Evolutionary conservation across 2,113 vertebrate genomes (phyloP).

Genomic region (Erythrolamprus reginae): DNA sequence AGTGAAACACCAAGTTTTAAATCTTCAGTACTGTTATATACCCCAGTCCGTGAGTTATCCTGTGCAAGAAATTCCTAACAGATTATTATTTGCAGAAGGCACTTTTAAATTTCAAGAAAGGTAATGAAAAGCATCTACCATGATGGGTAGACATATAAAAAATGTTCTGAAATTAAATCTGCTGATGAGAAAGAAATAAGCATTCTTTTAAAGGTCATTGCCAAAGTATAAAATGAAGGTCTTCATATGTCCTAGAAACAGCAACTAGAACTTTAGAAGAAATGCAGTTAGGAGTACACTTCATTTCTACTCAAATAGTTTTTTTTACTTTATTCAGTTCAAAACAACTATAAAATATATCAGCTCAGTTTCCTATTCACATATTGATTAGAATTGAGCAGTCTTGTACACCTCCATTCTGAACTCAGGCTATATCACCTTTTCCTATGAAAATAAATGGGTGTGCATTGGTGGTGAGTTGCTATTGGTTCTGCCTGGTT

Average conservation of each 20-base stretch:
- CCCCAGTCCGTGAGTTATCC: background rate
- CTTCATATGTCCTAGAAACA: background rate
- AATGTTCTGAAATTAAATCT: constrained; percentile 43
- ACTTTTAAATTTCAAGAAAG: background rate
- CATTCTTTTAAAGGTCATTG: constrained; percentile 24
- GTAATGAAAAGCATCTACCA: constrained; percentile 8
- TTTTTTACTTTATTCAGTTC: background rate
- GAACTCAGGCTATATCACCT: background rate
- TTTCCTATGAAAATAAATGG: background rate
- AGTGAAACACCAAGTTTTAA: background rate
- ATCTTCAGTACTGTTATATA: background rate
- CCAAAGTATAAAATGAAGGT: constrained; percentile 6
- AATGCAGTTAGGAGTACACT: background rate
- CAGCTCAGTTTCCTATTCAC: background rate
- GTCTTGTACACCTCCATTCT: background rate
- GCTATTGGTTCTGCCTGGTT: no score
- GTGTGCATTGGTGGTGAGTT: no score
- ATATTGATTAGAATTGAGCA: background rate
- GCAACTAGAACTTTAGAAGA: background rate
- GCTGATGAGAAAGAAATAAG: constrained; percentile 32
- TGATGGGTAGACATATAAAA: constrained; percentile 40
- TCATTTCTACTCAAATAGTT: background rate
- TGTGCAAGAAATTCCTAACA: background rate
- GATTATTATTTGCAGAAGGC: background rate
- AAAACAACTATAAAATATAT: background rate